Evolutionary conservation across 2,797 vertebrate species (phyloP).

Genomic region (Hippoglossus hippoglossus): DNA sequence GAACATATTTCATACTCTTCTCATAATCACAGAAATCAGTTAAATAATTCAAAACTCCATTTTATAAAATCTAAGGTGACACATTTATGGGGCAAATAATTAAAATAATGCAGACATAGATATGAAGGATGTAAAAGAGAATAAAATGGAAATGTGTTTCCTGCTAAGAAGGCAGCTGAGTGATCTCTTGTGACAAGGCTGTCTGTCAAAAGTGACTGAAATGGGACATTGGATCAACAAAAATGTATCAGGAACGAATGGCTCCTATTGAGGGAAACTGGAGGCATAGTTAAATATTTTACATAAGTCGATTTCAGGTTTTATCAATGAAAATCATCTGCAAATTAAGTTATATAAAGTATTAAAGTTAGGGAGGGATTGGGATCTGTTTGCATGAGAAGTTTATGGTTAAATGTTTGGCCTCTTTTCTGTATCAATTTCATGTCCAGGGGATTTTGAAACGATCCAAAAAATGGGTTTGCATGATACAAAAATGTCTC

Average conservation of each 20-base stretch:
- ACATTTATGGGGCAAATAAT: neutral
- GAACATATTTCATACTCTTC: too few species aligned
- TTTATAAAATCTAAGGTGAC: too few species aligned
- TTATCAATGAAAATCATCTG: neutral
- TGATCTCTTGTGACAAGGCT: conserved; percentile 52
- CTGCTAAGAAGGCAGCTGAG: conserved; percentile 40
- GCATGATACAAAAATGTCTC: neutral
- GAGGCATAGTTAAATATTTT: neutral
- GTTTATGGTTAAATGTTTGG: neutral
- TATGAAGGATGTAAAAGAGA: conserved; percentile 2
- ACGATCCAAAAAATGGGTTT: too few species aligned
- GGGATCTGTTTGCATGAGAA: neutral
- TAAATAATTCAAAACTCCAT: too few species aligned
- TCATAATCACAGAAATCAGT: too few species aligned
- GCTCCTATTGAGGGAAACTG: conserved; percentile 42
- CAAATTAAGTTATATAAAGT: conserved; percentile 1
- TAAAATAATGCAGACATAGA: conserved; percentile 14
- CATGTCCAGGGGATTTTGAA: neutral
- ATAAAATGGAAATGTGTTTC: conserved; percentile 22
- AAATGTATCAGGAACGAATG: conserved; percentile 41
- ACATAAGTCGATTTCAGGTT: neutral
- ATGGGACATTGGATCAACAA: conserved; percentile 41
- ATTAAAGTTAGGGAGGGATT: neutral
- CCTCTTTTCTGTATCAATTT: neutral
- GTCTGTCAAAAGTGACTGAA: conserved; percentile 67